These are phyloP conservation scores for Agrotis puta DNA, from an alignment of 2,888 invertebrate species.

Conservation along the genomic window DNA sequence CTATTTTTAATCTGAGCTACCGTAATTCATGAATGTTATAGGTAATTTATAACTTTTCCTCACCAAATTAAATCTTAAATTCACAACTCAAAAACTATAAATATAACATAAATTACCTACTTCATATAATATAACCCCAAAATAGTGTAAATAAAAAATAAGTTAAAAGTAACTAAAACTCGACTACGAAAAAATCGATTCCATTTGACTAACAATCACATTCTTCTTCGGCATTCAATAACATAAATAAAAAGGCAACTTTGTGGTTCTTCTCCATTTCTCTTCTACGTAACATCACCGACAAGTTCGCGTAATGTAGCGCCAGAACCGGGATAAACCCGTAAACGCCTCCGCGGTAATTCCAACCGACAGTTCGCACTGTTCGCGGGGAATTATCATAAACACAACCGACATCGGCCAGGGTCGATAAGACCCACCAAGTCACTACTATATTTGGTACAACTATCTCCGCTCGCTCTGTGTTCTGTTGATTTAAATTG, in stretches of 20 bases:
- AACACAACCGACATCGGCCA: conserved; percentile 72
- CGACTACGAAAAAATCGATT: no score
- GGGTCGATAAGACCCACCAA: conserved; percentile 66
- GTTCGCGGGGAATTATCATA: conserved; percentile 74
- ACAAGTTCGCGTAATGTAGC: conserved; percentile 61
- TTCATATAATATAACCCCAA: no score
- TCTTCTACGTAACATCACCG: conserved; percentile 13
- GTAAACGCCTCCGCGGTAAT: conserved; percentile 72
- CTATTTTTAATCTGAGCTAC: no score
- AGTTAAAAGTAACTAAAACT: no score
- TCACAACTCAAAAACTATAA: no score
- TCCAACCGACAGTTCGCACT: conserved; percentile 72
- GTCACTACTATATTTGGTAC: conserved; percentile 40
- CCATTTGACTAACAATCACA: no score
- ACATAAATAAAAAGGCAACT: background rate
- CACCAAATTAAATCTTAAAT: no score
- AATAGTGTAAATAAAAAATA: no score
- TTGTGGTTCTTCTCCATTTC: conserved; percentile 27
- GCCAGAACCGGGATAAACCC: conserved; percentile 70
- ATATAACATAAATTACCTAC: no score
- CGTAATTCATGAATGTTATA: no score
- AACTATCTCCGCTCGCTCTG: conserved; percentile 33
- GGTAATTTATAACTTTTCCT: no score
- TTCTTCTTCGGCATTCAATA: background rate
- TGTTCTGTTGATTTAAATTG: conserved; percentile 45